Conservation (phyloP, 2,113 vertebrate species). For the Tylochromis polylepis region DNA sequence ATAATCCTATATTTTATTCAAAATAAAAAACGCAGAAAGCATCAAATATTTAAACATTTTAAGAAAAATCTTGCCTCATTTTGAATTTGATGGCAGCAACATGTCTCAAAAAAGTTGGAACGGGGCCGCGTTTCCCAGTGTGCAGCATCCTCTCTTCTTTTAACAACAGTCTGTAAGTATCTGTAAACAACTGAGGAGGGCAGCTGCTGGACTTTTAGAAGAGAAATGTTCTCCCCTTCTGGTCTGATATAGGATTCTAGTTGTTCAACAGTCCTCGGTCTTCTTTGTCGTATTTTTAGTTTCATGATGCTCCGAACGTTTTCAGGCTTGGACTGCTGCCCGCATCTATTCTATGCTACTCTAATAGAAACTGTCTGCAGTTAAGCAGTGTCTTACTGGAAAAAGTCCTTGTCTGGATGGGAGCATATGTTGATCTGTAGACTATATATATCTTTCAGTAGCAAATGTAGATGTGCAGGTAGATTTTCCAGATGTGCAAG, state of each 20-base stretch:
- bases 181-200: neutral
- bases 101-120: rapidly evolving
- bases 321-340: rapidly evolving
- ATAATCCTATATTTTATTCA: neutral
- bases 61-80: neutral
- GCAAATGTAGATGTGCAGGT: neutral
- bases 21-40: neutral
- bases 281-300: neutral
- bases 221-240: neutral
- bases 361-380: neutral
- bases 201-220: neutral
- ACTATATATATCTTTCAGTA: neutral
- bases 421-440: neutral
- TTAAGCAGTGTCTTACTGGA: neutral
- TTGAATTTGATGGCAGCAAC: neutral
- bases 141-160: rapidly evolving
- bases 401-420: neutral
- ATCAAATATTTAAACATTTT: neutral
- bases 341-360: neutral
- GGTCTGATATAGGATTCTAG: neutral
- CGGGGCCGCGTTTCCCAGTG: rapidly evolving
- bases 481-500: neutral
- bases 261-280: neutral
- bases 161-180: neutral
- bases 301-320: neutral